Conservation (phyloP, 2,113 vertebrate genomes). For the Microcebus lehilahytsara region DNA sequence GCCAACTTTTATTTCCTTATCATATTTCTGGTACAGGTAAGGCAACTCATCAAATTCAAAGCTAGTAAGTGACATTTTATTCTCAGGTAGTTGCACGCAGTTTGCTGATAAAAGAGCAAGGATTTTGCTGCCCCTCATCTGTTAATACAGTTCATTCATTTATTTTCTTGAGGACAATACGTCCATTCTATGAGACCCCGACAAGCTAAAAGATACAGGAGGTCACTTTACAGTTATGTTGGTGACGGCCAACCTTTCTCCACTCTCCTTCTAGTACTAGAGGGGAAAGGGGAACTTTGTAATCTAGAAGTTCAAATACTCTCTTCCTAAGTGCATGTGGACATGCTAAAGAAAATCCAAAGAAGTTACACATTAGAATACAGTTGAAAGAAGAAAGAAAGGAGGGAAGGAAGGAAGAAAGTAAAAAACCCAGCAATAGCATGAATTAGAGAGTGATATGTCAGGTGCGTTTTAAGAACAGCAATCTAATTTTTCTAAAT, state of each 20-base stretch:
- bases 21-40: constrained; percentile 99
- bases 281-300: background rate
- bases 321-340: background rate
- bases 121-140: background rate
- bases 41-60: background rate
- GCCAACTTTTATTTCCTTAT: constrained; percentile 99
- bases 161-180: background rate
- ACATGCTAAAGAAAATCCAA: background rate
- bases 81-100: background rate
- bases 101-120: background rate
- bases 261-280: background rate
- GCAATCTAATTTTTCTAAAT: background rate
- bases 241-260: too few species aligned
- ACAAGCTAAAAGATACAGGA: fast-evolving
- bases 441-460: fast-evolving
- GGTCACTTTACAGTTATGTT: fast-evolving
- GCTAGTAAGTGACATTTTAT: background rate
- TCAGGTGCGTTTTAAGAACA: background rate
- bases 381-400: background rate
- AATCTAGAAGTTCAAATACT: too few species aligned
- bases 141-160: too few species aligned
- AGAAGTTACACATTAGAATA: background rate
- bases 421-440: too few species aligned
- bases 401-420: background rate
- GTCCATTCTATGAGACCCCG: background rate